Base-by-base conservation (phyloP, 1,140 invertebrate species). In the Amphibalanus amphitrite region DNA sequence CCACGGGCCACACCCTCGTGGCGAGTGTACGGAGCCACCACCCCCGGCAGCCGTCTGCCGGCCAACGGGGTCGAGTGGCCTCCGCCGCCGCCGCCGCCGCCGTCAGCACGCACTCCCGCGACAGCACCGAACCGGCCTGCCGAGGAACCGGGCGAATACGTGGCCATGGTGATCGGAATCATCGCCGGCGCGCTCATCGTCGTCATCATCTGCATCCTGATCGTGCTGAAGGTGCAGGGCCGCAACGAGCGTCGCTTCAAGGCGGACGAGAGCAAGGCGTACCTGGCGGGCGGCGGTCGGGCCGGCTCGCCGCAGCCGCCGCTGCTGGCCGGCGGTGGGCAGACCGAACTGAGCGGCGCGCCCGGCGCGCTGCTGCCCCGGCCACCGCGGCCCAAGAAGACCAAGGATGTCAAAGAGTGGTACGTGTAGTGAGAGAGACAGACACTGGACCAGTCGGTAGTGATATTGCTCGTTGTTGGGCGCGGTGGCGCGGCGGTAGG, bases 371-470 rank as follows among this genome's bases (percentile, higher is more conserved):
- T 79, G 82, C 89, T 77, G 87, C 33, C 33, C 4, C 33, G 33
- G 4, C 33, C 33, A 15, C 33, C 33, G 33, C 33, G 33, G 33
- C 33, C 33, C 33, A 38, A 38, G 33, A 38, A 38, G 33, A 6
- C 86, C 73, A 92, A 92, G 85, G 90, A 93, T 79, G 89, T 94
- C 74, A 94, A 93, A 85, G 92, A 94, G 82, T 94, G 92, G 92
- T 94, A 93, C 80, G 92, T 94, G 79, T 92, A 87, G 85, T 38
- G 33, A n/a, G n/a, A n/a, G n/a, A n/a, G n/a, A n/a, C n/a, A n/a
- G n/a, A n/a, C 33, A 15, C 33, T 38, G 33, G 4, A 15, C 33
- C n/a, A n/a, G n/a, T 38, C 33, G 33, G 4, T 38, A 38, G 33
- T 38, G 33, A 38, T 15, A 38, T 38, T 38, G 33, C 33, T 38